Evolutionary conservation across 2,797 vertebrate species (phyloP).

Genomic region (Platyrinchus mystaceus): DNA sequence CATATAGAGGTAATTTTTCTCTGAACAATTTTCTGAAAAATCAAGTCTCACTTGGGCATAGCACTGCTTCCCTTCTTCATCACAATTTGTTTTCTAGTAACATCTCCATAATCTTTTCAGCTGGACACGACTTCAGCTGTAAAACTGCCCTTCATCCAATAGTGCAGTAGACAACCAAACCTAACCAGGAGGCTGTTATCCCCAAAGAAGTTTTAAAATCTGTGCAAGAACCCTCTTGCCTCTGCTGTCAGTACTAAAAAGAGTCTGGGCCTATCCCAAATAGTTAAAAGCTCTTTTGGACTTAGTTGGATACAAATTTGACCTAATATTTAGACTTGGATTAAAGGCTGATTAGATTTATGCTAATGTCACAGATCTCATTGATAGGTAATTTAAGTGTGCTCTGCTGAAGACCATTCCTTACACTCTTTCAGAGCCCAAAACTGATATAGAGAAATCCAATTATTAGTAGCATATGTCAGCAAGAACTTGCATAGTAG

Average conservation of each 20-base stretch:
- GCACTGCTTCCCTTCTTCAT: neutral
- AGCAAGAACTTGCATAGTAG: neutral
- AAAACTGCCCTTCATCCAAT: neutral
- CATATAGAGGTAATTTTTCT: neutral
- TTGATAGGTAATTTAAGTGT: neutral
- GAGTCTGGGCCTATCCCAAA: neutral
- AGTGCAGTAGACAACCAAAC: neutral
- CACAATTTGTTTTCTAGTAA: neutral
- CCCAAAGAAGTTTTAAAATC: neutral
- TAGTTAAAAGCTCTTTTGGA: neutral
- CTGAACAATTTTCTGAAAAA: neutral
- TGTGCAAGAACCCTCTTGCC: neutral
- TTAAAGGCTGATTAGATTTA: neutral
- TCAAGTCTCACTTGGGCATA: neutral
- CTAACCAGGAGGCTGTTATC: neutral
- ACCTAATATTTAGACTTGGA: neutral
- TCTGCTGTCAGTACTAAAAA: neutral
- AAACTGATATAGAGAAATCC: neutral
- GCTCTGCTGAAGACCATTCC: neutral
- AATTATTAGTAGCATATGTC: neutral
- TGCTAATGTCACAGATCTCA: neutral
- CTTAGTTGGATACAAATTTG: neutral
- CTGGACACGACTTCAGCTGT: neutral
- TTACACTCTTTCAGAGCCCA: neutral
- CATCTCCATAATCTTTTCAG: neutral